Conservation (phyloP, 37 sponge, comb jelly and placozoan genomes). For the Chondrosia reniformis region DNA sequence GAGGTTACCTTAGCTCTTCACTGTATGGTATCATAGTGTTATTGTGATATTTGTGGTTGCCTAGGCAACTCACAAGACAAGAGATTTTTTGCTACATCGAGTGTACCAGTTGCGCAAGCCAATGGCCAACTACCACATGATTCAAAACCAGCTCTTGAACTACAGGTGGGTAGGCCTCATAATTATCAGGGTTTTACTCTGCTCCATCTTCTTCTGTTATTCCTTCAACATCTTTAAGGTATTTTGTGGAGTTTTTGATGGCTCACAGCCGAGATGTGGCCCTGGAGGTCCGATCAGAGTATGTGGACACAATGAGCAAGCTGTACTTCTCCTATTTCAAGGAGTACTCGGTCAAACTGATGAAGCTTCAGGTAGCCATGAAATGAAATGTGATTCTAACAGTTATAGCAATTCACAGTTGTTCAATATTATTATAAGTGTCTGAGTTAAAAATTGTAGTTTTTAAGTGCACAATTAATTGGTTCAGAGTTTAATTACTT, state of each 20-base stretch:
- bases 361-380: constrained; percentile 71
- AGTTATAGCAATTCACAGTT: too few species aligned
- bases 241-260: constrained; percentile 94
- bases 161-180: constrained; percentile 50
- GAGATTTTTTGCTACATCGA: constrained; percentile 78
- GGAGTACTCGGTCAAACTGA: constrained; percentile 78
- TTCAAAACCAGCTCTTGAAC: constrained; percentile 88
- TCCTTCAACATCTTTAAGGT: constrained; percentile 34
- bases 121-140: constrained; percentile 98
- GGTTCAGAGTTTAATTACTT: too few species aligned
- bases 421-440: too few species aligned
- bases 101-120: constrained; percentile 89
- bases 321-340: constrained; percentile 96
- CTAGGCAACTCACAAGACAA: constrained; percentile 75
- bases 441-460: too few species aligned
- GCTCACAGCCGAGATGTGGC: constrained; percentile 84
- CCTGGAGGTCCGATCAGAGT: constrained; percentile 76
- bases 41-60: not conserved
- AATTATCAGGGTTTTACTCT: not conserved
- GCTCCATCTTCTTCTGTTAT: not conserved
- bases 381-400: not conserved
- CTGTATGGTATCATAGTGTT: not conserved
- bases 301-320: constrained; percentile 92
- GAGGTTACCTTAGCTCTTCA: too few species aligned
- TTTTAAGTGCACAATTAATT: too few species aligned